These are phyloP conservation scores for Eledona agricola DNA, from an alignment of 2,888 invertebrate genomes.

Conservation along the genomic window DNA sequence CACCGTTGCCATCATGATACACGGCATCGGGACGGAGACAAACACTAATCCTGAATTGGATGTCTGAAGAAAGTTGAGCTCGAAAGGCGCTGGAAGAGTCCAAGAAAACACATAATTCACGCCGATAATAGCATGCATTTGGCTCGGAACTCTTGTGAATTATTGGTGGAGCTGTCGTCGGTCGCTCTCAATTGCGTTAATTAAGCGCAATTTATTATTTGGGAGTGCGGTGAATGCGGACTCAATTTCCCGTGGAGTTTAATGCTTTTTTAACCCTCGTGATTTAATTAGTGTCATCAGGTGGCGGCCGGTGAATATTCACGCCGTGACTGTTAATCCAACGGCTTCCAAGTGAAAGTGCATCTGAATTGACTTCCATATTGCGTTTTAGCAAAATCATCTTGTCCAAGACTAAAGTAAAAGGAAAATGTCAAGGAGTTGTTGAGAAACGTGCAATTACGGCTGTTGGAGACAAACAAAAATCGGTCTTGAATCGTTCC, in stretches of 20 bases:
- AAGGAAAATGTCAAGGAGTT: conserved; percentile 29
- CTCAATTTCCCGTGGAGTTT: conserved; percentile 8
- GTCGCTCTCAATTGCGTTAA: no score
- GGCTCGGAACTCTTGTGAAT: conserved; percentile 32
- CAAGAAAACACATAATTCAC: conserved; percentile 36
- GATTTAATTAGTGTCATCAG: conserved; percentile 13
- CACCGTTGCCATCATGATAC: conserved; percentile 16
- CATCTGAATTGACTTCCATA: conserved; percentile 23
- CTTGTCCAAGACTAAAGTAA: conserved; percentile 23
- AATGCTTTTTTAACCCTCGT: conserved; percentile 9
- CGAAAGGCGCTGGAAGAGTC: conserved; percentile 3
- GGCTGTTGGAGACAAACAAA: conserved; percentile 6
- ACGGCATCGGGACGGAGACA: background rate
- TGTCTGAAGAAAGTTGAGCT: background rate
- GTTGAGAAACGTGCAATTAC: conserved; percentile 25
- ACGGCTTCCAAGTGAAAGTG: conserved; percentile 23
- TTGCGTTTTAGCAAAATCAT: conserved; percentile 26
- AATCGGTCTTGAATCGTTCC: conserved; percentile 11
- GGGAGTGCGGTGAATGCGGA: no score
- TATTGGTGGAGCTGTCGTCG: conserved; percentile 37
- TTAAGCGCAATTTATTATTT: no score
- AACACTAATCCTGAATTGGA: background rate
- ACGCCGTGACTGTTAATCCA: conserved; percentile 4
- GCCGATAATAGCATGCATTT: conserved; percentile 32
- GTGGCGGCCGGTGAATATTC: background rate